These are phyloP conservation scores for Acrocyrtus sp. DNA, from an alignment of 2,888 invertebrate species.

Conservation along the genomic window DNA sequence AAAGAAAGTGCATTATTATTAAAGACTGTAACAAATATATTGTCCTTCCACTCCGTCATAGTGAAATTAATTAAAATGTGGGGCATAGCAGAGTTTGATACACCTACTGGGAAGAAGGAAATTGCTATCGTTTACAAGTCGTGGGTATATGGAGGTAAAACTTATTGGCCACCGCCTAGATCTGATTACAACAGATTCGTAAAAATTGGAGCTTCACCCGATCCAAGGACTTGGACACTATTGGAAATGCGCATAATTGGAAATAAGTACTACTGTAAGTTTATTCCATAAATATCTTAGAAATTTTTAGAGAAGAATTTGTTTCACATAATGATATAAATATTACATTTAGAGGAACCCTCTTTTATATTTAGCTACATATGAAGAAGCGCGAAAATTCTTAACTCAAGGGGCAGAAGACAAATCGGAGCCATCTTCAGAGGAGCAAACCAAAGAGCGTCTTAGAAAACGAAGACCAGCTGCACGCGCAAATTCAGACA, in stretches of 20 bases:
- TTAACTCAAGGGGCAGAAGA: neutral
- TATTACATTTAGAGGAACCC: neutral
- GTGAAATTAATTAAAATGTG: slow-evolving; percentile 11
- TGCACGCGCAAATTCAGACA: neutral
- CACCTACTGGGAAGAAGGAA: neutral
- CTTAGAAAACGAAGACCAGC: neutral
- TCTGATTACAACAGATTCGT: neutral
- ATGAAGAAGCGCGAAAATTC: neutral
- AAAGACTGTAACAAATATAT: neutral
- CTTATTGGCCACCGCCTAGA: slow-evolving; percentile 7
- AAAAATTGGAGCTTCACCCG: neutral
- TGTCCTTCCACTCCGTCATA: neutral
- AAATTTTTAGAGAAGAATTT: neutral
- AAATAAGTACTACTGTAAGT: neutral
- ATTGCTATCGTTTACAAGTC: neutral
- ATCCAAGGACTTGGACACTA: neutral
- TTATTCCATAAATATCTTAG: too few relatives aligned
- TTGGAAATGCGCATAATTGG: neutral
- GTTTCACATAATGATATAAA: slow-evolving; percentile 1
- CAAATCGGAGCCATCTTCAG: neutral
- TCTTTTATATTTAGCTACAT: too few relatives aligned
- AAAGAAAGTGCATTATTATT: neutral
- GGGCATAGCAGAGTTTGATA: neutral
- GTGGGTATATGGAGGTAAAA: slow-evolving; percentile 3
- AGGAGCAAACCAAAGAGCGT: neutral